These are phyloP conservation scores for Raja brachyura DNA, from an alignment of 2,113 vertebrate species.

Conservation along the genomic window DNA sequence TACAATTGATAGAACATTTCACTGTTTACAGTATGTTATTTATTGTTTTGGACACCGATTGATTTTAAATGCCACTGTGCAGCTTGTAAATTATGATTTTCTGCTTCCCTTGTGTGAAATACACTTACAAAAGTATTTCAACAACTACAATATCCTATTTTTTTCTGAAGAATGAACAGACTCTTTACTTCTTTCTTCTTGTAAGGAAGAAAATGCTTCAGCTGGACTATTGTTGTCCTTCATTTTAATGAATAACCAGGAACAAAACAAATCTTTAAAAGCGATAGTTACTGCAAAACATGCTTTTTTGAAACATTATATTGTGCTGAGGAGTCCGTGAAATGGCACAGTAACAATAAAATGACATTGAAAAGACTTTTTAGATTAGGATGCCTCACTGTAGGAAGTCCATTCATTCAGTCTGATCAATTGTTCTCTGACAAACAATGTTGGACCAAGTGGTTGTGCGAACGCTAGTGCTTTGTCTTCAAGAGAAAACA, in stretches of 20 bases:
- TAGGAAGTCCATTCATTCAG: background rate
- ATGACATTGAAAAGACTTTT: background rate
- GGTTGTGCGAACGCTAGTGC: background rate
- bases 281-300: background rate
- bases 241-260: conserved; percentile 14
- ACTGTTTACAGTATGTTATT: background rate
- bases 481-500: background rate
- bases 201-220: background rate
- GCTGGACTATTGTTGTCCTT: background rate
- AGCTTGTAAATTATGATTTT: background rate
- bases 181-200: background rate
- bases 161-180: background rate
- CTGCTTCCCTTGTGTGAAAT: background rate
- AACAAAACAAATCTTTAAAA: conserved; percentile 7
- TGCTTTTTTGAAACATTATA: conserved; percentile 34
- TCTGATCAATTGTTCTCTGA: conserved; percentile 8
- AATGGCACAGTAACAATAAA: background rate
- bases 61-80: background rate
- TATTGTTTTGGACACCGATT: background rate
- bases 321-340: background rate
- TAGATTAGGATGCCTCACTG: background rate
- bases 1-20: background rate
- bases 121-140: background rate
- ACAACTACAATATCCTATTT: background rate
- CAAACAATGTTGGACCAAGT: conserved; percentile 22